Conservation (phyloP, 2,797 vertebrate species). For the Pantherophis alleghaniensis region DNA sequence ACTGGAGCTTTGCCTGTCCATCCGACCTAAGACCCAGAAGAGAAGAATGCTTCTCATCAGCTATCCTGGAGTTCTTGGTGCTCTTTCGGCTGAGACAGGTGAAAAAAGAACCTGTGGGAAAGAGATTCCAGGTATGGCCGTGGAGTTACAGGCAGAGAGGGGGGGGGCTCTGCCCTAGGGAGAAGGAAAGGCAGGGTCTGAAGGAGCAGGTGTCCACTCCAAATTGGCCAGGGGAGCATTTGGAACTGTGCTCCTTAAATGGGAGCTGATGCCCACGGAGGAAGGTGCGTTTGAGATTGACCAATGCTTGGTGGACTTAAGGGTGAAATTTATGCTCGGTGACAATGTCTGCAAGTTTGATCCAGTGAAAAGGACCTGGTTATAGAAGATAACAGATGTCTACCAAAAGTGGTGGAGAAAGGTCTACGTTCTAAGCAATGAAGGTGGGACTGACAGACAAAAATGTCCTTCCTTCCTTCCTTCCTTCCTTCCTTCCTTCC, state of each 20-base stretch:
- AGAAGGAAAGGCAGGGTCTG: background rate
- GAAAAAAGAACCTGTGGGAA: background rate
- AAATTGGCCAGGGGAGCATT: background rate
- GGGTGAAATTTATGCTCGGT: no score
- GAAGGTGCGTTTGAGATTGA: background rate
- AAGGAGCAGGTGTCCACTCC: background rate
- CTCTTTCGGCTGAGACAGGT: background rate
- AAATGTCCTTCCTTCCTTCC: background rate
- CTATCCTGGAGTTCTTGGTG: slow-evolving; percentile 39
- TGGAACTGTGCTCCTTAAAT: background rate
- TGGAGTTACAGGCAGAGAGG: background rate
- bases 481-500: background rate
- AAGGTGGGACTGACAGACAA: background rate
- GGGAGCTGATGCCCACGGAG: background rate
- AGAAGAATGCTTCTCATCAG: slow-evolving; percentile 34
- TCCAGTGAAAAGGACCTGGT: background rate
- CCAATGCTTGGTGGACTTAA: background rate
- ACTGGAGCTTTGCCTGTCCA: slow-evolving; percentile 25
- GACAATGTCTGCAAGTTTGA: background rate
- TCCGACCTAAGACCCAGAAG: background rate
- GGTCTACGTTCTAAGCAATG: background rate
- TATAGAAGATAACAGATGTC: background rate
- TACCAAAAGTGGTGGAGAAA: background rate
- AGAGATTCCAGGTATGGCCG: slow-evolving; percentile 28
- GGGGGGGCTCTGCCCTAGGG: no score